These are phyloP conservation scores for Spheniscus humboldti DNA, from an alignment of 2,797 vertebrate species.

Conservation along the genomic window DNA sequence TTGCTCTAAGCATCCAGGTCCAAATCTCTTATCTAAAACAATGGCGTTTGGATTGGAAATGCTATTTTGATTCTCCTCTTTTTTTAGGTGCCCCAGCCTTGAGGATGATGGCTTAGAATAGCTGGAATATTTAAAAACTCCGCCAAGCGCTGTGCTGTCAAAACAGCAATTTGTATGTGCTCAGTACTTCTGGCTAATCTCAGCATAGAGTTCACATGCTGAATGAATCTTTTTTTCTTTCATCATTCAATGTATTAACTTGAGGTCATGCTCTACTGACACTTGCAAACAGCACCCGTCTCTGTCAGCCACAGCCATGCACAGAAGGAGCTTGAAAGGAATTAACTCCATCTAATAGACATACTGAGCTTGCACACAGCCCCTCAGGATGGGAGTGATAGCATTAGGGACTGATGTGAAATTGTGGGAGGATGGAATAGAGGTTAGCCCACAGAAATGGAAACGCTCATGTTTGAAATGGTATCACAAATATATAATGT, in stretches of 20 bases:
- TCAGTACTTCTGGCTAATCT: slow-evolving; percentile 44
- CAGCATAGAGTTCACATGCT: slow-evolving; percentile 37
- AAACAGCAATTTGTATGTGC: slow-evolving; percentile 33
- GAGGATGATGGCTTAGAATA: slow-evolving; percentile 20
- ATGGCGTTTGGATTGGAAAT: slow-evolving; percentile 3
- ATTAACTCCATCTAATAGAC: slow-evolving; percentile 17
- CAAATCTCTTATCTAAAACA: slow-evolving; percentile 6
- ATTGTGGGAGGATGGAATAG: neutral
- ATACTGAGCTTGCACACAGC: neutral
- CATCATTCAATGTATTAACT: slow-evolving; percentile 58
- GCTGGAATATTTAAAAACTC: slow-evolving; percentile 50
- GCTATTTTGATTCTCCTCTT: slow-evolving; percentile 28
- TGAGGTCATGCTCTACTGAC: slow-evolving; percentile 56
- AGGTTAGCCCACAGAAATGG: neutral
- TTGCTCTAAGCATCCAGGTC: slow-evolving; percentile 1
- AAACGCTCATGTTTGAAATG: neutral
- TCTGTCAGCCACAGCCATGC: slow-evolving; percentile 46
- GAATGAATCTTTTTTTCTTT: slow-evolving; percentile 60
- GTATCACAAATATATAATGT: neutral
- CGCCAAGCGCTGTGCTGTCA: neutral
- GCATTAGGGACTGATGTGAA: neutral
- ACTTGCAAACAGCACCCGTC: slow-evolving; percentile 51
- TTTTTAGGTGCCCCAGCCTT: slow-evolving; percentile 21
- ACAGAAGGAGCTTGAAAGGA: slow-evolving; percentile 28
- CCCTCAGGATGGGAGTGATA: neutral